Conservation (phyloP, 92 coral and sea anemone genomes). For the Parazoanthus swiftii region DNA sequence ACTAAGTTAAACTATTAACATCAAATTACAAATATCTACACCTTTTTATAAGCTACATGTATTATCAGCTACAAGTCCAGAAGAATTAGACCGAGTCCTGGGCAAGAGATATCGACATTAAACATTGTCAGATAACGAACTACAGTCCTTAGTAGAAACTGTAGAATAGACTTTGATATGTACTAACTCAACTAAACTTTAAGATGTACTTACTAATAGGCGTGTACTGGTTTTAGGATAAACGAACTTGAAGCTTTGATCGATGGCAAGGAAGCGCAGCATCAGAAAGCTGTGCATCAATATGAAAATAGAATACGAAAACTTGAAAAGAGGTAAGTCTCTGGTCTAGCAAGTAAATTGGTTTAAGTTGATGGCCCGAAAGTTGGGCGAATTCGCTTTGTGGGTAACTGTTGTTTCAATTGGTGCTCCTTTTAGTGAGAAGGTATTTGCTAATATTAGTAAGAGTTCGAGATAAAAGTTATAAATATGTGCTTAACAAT, state of each 20-base stretch:
- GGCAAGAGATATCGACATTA: neutral
- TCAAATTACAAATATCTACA: too few relatives aligned
- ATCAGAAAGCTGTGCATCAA: conserved; percentile 44
- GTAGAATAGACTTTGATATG: neutral
- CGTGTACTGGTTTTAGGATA: conserved; percentile 47
- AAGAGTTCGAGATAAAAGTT: too few relatives aligned
- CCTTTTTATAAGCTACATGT: too few relatives aligned
- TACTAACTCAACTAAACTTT: neutral
- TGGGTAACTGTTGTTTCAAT: neutral
- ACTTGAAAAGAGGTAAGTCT: conserved; percentile 68
- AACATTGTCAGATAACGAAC: neutral
- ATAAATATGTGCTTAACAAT: too few relatives aligned
- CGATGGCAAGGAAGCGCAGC: conserved; percentile 66
- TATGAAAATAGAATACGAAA: conserved; percentile 60
- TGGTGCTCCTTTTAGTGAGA: too few relatives aligned
- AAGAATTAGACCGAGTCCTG: neutral
- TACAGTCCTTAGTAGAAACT: neutral
- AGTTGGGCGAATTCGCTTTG: neutral
- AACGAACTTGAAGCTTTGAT: conserved; percentile 60
- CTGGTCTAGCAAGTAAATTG: neutral
- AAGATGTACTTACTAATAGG: neutral
- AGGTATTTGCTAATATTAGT: too few relatives aligned
- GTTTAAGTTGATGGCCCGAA: neutral
- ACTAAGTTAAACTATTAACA: too few relatives aligned
- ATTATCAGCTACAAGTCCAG: too few relatives aligned